Conservation (phyloP, 2,797 vertebrate species). For the Alauda arvensis region DNA sequence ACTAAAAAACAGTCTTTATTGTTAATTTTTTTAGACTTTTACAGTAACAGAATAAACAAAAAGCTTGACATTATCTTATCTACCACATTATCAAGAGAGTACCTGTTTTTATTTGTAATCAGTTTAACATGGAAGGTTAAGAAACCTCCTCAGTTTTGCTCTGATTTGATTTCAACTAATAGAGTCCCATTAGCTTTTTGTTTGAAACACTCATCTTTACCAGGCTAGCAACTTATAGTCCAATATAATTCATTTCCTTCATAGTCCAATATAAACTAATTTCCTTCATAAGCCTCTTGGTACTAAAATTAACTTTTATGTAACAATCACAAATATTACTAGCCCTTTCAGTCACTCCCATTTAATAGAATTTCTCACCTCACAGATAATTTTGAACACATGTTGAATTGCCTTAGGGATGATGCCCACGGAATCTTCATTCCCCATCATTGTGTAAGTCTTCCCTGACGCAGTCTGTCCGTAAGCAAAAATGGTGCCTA, state of each 20-base stretch:
- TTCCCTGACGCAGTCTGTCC: slow-evolving; percentile 96
- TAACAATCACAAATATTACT: not conserved
- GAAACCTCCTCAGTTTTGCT: not conserved
- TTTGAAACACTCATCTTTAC: not conserved
- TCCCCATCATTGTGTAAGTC: slow-evolving; percentile 96
- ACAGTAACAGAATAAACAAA: not conserved
- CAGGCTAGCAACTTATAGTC: not conserved
- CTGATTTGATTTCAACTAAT: not conserved
- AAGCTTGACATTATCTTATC: not conserved
- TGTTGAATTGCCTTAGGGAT: slow-evolving; percentile 90
- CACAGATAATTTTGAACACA: slow-evolving; percentile 88
- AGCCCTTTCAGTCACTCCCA: not conserved
- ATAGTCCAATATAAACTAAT: not conserved
- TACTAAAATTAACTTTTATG: not conserved
- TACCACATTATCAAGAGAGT: not conserved
- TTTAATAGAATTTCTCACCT: slow-evolving; percentile 67
- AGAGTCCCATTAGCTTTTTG: not conserved
- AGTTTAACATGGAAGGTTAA: not conserved
- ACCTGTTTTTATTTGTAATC: not conserved
- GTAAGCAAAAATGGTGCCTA: slow-evolving; percentile 96
- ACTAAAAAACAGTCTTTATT: not conserved
- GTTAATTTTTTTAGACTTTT: not conserved
- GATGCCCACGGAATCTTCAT: slow-evolving; percentile 76
- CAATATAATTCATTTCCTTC: not conserved
- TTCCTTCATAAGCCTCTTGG: not conserved